Conservation (phyloP, 2,113 vertebrate genomes). For the Chaetorhynchus papuensis region DNA sequence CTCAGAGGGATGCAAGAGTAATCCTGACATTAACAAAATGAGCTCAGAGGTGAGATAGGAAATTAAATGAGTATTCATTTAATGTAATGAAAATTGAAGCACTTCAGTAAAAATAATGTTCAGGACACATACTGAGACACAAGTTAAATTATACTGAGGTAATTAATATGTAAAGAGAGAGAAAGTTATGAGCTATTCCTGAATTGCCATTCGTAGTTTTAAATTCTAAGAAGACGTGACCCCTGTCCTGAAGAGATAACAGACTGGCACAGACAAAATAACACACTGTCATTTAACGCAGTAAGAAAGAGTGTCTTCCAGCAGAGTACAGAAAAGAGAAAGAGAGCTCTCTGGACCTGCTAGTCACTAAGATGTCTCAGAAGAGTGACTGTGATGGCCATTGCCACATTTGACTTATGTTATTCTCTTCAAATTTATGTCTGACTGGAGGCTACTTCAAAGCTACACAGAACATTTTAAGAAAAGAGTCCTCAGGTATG, state of each 20-base stretch:
- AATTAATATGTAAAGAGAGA: neutral
- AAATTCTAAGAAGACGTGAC: neutral
- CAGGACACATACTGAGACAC: neutral
- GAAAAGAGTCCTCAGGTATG: neutral
- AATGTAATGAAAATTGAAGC: constrained; percentile 9
- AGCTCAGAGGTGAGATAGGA: constrained; percentile 3
- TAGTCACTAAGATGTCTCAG: neutral
- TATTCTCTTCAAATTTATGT: neutral
- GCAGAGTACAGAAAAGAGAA: neutral
- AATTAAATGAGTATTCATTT: constrained; percentile 19
- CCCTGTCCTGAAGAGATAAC: neutral
- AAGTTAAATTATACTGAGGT: neutral
- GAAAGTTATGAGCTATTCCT: neutral
- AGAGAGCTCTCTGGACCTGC: neutral
- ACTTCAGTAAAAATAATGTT: constrained; percentile 33
- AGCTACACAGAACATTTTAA: neutral
- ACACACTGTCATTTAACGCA: neutral
- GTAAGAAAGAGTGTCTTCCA: neutral
- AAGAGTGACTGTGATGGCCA: neutral
- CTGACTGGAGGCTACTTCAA: neutral
- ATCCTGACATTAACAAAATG: constrained; percentile 38
- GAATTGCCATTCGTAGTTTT: neutral
- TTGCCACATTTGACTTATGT: neutral
- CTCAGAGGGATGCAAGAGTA: constrained; percentile 22
- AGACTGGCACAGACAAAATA: neutral